Evolutionary conservation across 2,888 invertebrate species (phyloP).

Genomic region (Idaea dimidiata): DNA sequence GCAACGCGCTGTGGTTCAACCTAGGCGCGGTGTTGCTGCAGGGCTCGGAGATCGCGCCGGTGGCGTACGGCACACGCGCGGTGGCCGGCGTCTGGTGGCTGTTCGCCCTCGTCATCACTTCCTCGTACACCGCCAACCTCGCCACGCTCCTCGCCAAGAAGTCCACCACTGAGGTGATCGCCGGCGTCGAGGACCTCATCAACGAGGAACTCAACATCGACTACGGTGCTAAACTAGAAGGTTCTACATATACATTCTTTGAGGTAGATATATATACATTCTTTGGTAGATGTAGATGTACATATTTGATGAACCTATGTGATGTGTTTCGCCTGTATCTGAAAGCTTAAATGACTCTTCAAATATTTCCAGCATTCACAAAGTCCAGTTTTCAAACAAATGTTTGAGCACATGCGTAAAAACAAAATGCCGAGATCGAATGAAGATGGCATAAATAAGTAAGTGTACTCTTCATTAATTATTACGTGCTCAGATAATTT

Average conservation of each 20-base stretch:
- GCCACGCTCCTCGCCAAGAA: conserved; percentile 94
- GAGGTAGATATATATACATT: conserved; percentile 76
- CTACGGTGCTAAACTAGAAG: conserved; percentile 92
- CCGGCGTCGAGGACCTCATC: conserved; percentile 90
- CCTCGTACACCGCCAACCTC: conserved; percentile 94
- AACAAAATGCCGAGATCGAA: conserved; percentile 80
- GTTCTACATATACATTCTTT: conserved; percentile 94
- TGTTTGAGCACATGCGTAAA: conserved; percentile 88
- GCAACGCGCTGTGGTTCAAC: conserved; percentile 94
- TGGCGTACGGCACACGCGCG: conserved; percentile 92
- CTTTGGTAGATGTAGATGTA: too few species aligned
- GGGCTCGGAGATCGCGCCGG: conserved; percentile 92
- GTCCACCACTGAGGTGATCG: conserved; percentile 83
- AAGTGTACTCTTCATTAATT: too few species aligned
- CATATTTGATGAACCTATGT: too few species aligned
- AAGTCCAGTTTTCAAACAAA: conserved; percentile 85
- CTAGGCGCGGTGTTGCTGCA: conserved; percentile 92
- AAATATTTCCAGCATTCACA: conserved; percentile 83
- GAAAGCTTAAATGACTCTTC: background rate
- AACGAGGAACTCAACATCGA: conserved; percentile 87
- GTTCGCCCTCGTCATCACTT: conserved; percentile 92
- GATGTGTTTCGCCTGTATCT: too few species aligned
- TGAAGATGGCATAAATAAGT: conserved; percentile 82
- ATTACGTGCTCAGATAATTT: too few species aligned
- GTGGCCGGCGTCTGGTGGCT: conserved; percentile 94